Conservation (phyloP, 2,113 vertebrate species). For the Xiphorhynchus elegans region DNA sequence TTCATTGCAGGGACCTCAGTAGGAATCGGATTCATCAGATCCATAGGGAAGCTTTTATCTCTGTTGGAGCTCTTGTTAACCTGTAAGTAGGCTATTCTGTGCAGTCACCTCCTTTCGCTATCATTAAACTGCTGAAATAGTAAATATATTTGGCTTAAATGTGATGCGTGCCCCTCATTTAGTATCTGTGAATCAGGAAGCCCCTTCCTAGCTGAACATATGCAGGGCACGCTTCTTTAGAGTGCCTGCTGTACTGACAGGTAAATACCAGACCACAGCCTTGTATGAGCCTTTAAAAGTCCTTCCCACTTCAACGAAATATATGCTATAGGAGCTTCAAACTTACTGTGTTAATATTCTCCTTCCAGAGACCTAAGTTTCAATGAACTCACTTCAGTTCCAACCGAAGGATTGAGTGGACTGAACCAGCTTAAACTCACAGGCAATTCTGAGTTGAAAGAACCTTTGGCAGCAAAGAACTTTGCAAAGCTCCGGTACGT, state of each 20-base stretch:
- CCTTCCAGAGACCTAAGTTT: conserved; percentile 88
- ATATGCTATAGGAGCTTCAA: neutral
- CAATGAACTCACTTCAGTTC: conserved; percentile 85
- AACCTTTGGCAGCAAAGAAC: conserved; percentile 83
- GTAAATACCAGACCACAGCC: neutral
- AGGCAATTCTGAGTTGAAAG: conserved; percentile 89
- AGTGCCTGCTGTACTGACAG: neutral
- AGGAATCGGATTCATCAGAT: conserved; percentile 88
- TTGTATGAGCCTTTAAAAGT: neutral
- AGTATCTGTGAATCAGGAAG: neutral
- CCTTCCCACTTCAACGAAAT: neutral
- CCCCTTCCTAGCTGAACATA: neutral
- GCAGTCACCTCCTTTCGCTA: neutral
- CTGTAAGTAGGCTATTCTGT: conserved; percentile 84
- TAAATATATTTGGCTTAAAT: neutral
- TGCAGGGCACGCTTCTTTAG: neutral
- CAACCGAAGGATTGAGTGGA: conserved; percentile 82
- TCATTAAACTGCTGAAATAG: neutral
- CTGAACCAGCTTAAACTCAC: conserved; percentile 92
- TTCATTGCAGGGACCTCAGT: conserved; percentile 89
- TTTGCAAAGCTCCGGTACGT: conserved; percentile 89
- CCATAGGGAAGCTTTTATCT: conserved; percentile 87
- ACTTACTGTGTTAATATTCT: neutral
- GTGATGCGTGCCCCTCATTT: neutral
- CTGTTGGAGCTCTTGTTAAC: conserved; percentile 85